These are phyloP conservation scores for Oostethus manadensis DNA, from an alignment of 2,113 vertebrate genomes.

Conservation along the genomic window DNA sequence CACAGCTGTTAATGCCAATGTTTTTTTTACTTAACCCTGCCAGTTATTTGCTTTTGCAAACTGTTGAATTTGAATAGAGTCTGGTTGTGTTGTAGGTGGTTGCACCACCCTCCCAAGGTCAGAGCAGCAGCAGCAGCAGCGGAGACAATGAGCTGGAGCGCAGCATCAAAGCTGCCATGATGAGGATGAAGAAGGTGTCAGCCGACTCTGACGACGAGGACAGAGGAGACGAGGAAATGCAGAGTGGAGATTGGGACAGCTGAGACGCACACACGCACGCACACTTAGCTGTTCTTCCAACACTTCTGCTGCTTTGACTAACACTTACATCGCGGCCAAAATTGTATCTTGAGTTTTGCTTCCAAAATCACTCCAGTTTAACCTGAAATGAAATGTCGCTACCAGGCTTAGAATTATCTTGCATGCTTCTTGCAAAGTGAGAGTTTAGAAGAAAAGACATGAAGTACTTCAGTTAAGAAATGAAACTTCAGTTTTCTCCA, in stretches of 20 bases:
- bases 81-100: slow-evolving; percentile 34
- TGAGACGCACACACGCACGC: slow-evolving; percentile 33
- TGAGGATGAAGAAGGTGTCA: slow-evolving; percentile 90
- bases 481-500: too few relatives aligned
- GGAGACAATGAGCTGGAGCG: slow-evolving; percentile 77
- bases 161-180: slow-evolving; percentile 89
- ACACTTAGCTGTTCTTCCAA: background rate
- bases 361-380: background rate
- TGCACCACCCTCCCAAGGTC: slow-evolving; percentile 13
- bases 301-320: background rate
- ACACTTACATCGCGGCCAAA: slow-evolving; percentile 22
- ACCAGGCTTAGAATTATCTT: background rate
- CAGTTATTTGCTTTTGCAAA: too few relatives aligned
- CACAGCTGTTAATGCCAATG: too few relatives aligned
- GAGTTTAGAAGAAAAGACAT: too few relatives aligned
- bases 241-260: slow-evolving; percentile 58
- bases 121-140: background rate
- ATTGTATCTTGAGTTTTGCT: background rate
- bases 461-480: too few relatives aligned
- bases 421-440: background rate
- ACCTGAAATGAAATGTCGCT: background rate
- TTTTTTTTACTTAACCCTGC: too few relatives aligned
- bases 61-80: background rate
- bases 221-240: slow-evolving; percentile 46
- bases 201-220: slow-evolving; percentile 80